Base-by-base conservation (phyloP, 2,113 vertebrate genomes). In the Siniperca knerii region DNA sequence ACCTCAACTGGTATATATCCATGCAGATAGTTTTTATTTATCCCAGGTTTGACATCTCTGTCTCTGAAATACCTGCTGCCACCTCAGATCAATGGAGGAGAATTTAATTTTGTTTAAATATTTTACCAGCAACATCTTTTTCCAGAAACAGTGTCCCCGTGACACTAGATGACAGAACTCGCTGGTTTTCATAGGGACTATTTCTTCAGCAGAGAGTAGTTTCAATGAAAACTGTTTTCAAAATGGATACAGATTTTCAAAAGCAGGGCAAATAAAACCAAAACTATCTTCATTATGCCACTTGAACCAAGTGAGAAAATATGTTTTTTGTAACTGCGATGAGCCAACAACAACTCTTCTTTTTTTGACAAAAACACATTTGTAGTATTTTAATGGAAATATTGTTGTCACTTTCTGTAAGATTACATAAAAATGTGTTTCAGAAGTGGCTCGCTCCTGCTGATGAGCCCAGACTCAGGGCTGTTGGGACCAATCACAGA, bases 401-500 rank as follows among this genome's bases (percentile, higher is more conserved):
- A 42, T 16, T 42, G 8, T 20, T 18, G n/a, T 29, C 23, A 9
- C 46, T 65, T 6, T 65, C 21, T 69, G 8, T 74, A 20, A 12
- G 8, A 42, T 9, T 20, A 13, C 4, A 55, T 15, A 1, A 57
- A 13, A 44, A 46, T 4, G 15, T 25, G 6, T 29, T 81, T 83
- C 62, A 74, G 52, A 8, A 67, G 42, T 61, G 21, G 1, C 61
- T 52, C 11, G 1, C 37, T 67, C 4, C 70, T 62, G 15, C 16
- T 55, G 81, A 61, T 66, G 66, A 85, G 74, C 3, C 66, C 70
- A 29, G 42, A 21, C 44, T 71, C 72, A 61, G 8, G 20, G 54
- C 82, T 64, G 75, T 8, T 69, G 37, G 44, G 61, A 58, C 87
- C 81, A 75, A 77, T 85, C 80, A 75, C 50, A 73, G 83, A 46